These are phyloP conservation scores for Thera britannica DNA, from an alignment of 2,888 invertebrate species.

Conservation along the genomic window DNA sequence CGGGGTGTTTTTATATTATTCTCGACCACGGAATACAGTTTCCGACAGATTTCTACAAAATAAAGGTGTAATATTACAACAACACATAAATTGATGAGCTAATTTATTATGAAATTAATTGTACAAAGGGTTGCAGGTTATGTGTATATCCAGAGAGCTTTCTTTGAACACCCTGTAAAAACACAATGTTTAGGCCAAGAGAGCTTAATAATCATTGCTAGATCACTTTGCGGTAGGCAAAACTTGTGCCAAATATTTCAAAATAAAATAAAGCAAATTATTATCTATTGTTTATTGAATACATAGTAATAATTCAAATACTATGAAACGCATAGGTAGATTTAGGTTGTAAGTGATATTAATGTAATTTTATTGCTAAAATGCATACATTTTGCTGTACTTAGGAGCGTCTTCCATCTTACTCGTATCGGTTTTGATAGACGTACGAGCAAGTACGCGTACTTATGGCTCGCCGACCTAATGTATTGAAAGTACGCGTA, in stretches of 20 bases:
- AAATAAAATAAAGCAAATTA: slow-evolving; percentile 61
- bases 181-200: slow-evolving; percentile 25
- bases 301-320: slow-evolving; percentile 71
- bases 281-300: slow-evolving; percentile 62
- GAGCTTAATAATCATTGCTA: slow-evolving; percentile 35
- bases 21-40: neutral
- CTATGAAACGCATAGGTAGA: slow-evolving; percentile 72
- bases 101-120: neutral
- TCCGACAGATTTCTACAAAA: neutral
- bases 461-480: no score
- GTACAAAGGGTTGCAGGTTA: neutral
- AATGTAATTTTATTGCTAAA: slow-evolving; percentile 74
- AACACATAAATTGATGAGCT: neutral
- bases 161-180: slow-evolving; percentile 3
- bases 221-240: slow-evolving; percentile 41
- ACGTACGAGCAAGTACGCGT: no score
- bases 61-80: neutral
- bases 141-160: neutral
- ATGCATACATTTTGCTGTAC: slow-evolving; percentile 81
- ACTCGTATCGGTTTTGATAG: slow-evolving; percentile 68
- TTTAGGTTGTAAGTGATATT: slow-evolving; percentile 80
- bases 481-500: no score
- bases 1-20: neutral
- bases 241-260: slow-evolving; percentile 76
- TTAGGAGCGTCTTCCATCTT: slow-evolving; percentile 84